phyloP scores from a whole-genome alignment of 2,888 invertebrate genomes.

The Melanotus villosus region DNA sequence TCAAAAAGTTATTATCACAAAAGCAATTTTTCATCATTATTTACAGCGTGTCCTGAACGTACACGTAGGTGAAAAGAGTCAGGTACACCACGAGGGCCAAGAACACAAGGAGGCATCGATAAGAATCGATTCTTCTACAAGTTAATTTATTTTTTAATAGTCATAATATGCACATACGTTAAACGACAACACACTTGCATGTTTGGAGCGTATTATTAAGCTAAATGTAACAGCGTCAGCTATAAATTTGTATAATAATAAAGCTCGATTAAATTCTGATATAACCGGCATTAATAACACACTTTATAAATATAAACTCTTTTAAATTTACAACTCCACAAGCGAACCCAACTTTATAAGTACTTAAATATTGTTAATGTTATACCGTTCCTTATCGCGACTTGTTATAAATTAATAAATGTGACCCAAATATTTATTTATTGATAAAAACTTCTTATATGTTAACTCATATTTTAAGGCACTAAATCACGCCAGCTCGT shows the following conservation, averaged over 20 bases:
- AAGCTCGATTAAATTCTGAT: slow-evolving; percentile 55
- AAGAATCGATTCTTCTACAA: slow-evolving; percentile 51
- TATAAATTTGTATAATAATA: slow-evolving; percentile 56
- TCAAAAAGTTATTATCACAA: too few species aligned
- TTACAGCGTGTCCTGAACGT: too few species aligned
- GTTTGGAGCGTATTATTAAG: slow-evolving; percentile 57
- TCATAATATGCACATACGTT: slow-evolving; percentile 62
- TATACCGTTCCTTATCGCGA: slow-evolving; percentile 40
- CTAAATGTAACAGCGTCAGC: slow-evolving; percentile 51
- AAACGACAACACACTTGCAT: slow-evolving; percentile 58
- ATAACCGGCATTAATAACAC: slow-evolving; percentile 56
- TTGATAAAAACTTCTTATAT: slow-evolving; percentile 24
- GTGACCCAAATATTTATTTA: slow-evolving; percentile 45
- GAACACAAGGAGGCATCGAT: neutral
- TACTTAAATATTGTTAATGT: slow-evolving; percentile 38
- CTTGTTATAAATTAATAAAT: slow-evolving; percentile 44
- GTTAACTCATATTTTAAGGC: neutral
- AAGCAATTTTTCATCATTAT: too few species aligned
- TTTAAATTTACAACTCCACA: slow-evolving; percentile 47
- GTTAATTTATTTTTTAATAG: slow-evolving; percentile 63
- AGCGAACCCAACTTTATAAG: slow-evolving; percentile 40
- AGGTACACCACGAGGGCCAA: too few species aligned
- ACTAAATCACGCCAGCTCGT: neutral
- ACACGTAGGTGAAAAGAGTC: too few species aligned
- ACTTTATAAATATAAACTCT: slow-evolving; percentile 55